A percentile compares a stretch with the other conserved stretches of the same genome.
These are phyloP conservation scores for Globodera rostochiensis DNA, from an alignment of 1,140 invertebrate genomes.

Conservation along the genomic window DNA sequence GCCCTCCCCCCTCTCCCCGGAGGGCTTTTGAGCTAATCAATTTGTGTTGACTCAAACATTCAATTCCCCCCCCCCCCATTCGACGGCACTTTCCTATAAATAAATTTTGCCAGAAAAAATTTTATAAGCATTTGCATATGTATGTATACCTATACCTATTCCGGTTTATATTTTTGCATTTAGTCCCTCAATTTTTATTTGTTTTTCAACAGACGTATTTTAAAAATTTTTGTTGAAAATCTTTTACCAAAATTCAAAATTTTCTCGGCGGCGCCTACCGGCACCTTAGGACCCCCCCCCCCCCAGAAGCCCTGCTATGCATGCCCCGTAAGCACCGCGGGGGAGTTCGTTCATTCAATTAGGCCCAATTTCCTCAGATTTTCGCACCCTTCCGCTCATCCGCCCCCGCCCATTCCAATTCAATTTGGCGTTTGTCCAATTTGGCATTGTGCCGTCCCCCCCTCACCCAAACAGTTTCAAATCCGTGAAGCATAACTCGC, in stretches of 20 bases:
- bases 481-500: not conserved
- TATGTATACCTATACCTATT: no score
- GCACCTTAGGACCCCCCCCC: no score
- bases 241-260: not conserved
- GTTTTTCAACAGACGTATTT: not conserved
- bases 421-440: not conserved
- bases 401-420: not conserved
- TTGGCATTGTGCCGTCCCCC: constrained; percentile 6
- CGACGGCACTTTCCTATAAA: not conserved
- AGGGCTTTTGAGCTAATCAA: no score
- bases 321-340: not conserved
- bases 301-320: no score
- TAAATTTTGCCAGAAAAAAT: not conserved
- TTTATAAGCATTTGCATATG: not conserved
- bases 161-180: not conserved
- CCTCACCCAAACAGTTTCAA: not conserved
- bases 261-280: no score
- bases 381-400: not conserved
- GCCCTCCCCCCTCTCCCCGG: no score
- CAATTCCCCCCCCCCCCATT: no score
- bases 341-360: constrained; percentile 1
- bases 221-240: not conserved
- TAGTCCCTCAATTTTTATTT: no score
- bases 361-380: not conserved
- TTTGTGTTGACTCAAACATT: no score